Evolutionary conservation across 2,888 invertebrate genomes (phyloP).

Genomic region (Caenorhabditis uteleia): DNA sequence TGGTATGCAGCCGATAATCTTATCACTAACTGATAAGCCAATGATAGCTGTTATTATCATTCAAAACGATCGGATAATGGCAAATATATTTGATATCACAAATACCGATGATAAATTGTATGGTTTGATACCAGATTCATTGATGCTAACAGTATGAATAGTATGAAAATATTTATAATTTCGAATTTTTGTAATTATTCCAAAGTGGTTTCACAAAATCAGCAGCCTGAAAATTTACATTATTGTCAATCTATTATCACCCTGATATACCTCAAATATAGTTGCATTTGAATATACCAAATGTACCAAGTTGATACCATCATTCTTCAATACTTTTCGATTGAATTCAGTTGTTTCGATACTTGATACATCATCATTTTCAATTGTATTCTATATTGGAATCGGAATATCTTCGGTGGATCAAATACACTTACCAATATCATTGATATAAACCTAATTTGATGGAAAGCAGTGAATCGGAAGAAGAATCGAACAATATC

Average conservation of each 20-base stretch:
- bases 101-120: too few relatives aligned
- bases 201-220: conserved; percentile 34
- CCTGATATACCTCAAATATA: conserved; percentile 30
- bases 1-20: too few relatives aligned
- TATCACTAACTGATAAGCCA: too few relatives aligned
- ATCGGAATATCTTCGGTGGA: background rate
- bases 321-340: conserved; percentile 51
- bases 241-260: background rate
- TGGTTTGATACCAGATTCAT: too few relatives aligned
- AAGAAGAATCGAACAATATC: conserved; percentile 23
- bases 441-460: conserved; percentile 18
- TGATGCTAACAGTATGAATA: too few relatives aligned
- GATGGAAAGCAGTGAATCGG: conserved; percentile 27
- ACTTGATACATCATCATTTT: background rate
- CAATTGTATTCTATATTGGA: background rate
- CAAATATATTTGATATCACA: too few relatives aligned
- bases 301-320: conserved; percentile 62
- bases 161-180: conserved; percentile 3
- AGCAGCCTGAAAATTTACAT: conserved; percentile 3
- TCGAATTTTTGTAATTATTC: conserved; percentile 12
- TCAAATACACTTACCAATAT: conserved; percentile 3
- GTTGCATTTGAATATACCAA: conserved; percentile 63
- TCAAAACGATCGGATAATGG: too few relatives aligned
- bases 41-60: too few relatives aligned
- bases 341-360: conserved; percentile 49